Evolutionary conservation across 2,888 invertebrate species (phyloP), one percentile per base, ranked within the genome.

Genomic region (Schizotus pectinicornis): DNA sequence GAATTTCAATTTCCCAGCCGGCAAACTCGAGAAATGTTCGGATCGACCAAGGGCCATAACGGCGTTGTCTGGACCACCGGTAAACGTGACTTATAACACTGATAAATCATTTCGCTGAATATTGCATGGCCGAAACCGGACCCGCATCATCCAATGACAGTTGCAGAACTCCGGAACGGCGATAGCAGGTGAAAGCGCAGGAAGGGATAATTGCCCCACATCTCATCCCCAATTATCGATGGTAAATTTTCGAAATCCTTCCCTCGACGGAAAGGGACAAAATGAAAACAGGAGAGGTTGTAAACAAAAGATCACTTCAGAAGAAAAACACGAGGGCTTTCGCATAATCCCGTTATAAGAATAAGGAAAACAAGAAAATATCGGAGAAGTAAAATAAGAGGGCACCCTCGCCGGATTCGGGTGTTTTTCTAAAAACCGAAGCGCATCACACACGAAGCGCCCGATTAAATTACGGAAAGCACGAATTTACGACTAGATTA

Each of bases 41-140:
- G 43, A 32, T 38, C n/a, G 31, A 54, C 34, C 14, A 51, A 51
- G 53, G 53, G 59, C 53, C 61, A 56, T 62, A 62, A 63, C 62
- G 59, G 63, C 63, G 62, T 65, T 60, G 63, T 62, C 59, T 64
- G 57, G 61, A 63, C 67, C 66, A 65, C 63, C 64, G 64, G 65
- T 62, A 67, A 67, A 71, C 67, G 71, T 72, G 70, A 72, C 71
- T 72, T 72, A 71, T 70, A 68, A 68, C 67, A 59, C 65, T 65
- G 67, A 72, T 72, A 70, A 70, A 71, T 72, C 72, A 71, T 68
- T 67, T 61, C 62, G 59, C 62, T 67, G 68, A 68, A 67, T 69
- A 69, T 70, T 67, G 64, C 68, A 67, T 64, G 58, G 66, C 62
- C 41, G 59, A 62, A 62, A 61, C 56, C 58, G 54, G 57, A 68